Evolutionary conservation across 2,113 vertebrate species (phyloP).

Genomic region (Pluvialis apricaria): DNA sequence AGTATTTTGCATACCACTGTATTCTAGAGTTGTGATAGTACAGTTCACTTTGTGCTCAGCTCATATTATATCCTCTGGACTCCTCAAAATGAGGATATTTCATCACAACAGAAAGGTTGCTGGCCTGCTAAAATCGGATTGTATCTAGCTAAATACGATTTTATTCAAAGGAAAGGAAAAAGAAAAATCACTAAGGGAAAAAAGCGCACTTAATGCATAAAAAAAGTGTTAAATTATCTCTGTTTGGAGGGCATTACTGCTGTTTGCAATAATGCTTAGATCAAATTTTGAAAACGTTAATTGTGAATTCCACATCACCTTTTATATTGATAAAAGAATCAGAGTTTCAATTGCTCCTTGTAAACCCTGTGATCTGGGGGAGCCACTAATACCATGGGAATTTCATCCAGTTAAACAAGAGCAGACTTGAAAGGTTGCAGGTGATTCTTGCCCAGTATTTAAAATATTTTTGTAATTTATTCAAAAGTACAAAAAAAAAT

Average conservation of each 20-base stretch:
- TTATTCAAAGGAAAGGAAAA: not conserved
- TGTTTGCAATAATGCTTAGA: not conserved
- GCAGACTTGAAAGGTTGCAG: not conserved
- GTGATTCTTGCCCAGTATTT: not conserved
- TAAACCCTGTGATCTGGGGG: not conserved
- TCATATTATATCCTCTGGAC: not conserved
- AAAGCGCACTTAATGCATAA: not conserved
- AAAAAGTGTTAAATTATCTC: not conserved
- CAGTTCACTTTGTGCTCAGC: not conserved
- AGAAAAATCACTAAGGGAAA: not conserved
- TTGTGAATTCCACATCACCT: not conserved
- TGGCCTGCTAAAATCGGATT: not conserved
- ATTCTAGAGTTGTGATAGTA: not conserved
- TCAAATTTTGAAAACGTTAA: not conserved
- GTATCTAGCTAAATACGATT: not conserved
- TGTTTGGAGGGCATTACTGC: not conserved
- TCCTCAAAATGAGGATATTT: not conserved
- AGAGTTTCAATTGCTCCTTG: not conserved
- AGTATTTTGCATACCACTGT: not conserved
- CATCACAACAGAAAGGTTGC: not conserved
- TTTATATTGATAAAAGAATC: not conserved
- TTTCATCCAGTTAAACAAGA: not conserved
- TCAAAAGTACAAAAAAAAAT: not conserved
- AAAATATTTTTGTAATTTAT: not conserved
- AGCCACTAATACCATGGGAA: not conserved